Conservation (phyloP, 2,113 vertebrate species). For the Naja naja region DNA sequence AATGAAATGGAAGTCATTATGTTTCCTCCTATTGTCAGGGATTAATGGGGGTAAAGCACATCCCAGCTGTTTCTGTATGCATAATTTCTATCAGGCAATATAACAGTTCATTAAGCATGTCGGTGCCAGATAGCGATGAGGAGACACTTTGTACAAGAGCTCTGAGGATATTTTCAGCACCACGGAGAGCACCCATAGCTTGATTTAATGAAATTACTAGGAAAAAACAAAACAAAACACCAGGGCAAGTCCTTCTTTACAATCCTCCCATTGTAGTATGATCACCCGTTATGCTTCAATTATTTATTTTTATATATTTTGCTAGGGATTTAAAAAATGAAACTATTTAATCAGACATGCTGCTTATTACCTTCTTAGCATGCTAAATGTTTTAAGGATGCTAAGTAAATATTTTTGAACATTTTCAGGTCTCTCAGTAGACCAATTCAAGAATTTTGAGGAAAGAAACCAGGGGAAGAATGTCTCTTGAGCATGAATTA, state of each 20-base stretch:
- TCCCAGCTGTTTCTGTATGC: neutral
- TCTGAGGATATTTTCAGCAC: neutral
- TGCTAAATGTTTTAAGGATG: neutral
- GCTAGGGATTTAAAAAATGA: too few relatives aligned
- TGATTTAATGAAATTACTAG: neutral
- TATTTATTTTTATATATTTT: neutral
- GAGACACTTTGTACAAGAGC: neutral
- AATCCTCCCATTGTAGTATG: neutral
- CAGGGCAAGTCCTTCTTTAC: neutral
- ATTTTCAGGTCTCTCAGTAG: neutral
- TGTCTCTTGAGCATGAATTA: neutral
- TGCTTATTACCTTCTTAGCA: neutral
- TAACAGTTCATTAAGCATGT: neutral
- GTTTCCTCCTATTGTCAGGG: neutral
- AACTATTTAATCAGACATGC: neutral
- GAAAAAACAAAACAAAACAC: neutral
- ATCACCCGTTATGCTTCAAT: neutral
- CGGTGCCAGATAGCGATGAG: neutral
- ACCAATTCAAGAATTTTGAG: neutral
- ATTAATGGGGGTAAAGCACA: neutral
- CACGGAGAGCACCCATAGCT: neutral
- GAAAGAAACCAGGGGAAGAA: too few relatives aligned
- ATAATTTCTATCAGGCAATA: neutral
- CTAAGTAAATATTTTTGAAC: neutral
- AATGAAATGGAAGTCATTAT: neutral